Percentiles rank a stretch among this genome's conserved stretches.
These are phyloP conservation scores for Amblyopsis rosae DNA, from an alignment of 2,113 vertebrate species.

Conservation along the genomic window DNA sequence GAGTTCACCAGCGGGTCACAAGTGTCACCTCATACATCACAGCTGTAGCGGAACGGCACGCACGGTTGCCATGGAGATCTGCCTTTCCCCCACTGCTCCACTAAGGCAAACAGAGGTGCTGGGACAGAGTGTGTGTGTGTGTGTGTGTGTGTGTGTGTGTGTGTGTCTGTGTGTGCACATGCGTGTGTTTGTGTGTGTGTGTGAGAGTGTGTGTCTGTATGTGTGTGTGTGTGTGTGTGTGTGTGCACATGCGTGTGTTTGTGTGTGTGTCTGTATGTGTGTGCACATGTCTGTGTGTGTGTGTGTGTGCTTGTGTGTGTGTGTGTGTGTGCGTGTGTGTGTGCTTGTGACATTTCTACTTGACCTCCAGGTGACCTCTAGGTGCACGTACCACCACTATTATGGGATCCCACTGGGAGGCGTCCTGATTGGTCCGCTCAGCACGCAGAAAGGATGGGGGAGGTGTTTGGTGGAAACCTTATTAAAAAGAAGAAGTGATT, in stretches of 20 bases:
- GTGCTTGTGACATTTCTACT: conserved; percentile 21
- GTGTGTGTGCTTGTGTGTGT: conserved; percentile 13
- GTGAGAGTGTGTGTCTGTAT: not conserved
- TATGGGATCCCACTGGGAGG: conserved; percentile 28
- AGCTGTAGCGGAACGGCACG: conserved; percentile 72
- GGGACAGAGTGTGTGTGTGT: conserved; percentile 52
- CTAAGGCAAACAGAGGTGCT: conserved; percentile 66
- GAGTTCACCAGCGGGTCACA: conserved; percentile 74
- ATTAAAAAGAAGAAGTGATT: no score
- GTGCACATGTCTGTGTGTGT: not conserved
- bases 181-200: conserved; percentile 37
- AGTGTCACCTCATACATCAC: conserved; percentile 78
- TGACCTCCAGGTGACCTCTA: conserved; percentile 73
- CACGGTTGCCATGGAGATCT: conserved; percentile 68
- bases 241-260: conserved; percentile 5
- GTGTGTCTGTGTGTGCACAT: conserved; percentile 21
- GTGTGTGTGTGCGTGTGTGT: not conserved
- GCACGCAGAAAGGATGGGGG: no score
- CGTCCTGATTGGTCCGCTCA: no score
- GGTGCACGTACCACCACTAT: conserved; percentile 49
- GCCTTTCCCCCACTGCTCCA: conserved; percentile 44
- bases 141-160: conserved; percentile 27
- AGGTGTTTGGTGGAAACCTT: no score
- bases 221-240: not conserved
- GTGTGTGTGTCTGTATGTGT: conserved; percentile 12